Base-by-base conservation (phyloP, 1,140 invertebrate species). In the Cydia fagiglandana region DNA sequence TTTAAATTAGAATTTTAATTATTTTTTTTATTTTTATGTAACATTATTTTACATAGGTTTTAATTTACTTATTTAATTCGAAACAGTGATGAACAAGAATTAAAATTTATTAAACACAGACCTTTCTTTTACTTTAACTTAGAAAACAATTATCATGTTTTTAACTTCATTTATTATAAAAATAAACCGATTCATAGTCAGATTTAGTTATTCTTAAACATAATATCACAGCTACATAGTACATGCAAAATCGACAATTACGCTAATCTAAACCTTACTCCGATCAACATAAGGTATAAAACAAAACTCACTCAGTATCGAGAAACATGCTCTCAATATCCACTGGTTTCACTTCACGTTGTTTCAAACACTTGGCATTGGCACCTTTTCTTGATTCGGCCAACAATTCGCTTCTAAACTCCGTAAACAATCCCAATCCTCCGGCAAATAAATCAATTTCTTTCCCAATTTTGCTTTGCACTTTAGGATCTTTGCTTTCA, bases 401-500 rank as follows among this genome's bases (percentile, higher is more conserved):
- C 34, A 85, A 74, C 73, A 90, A 53, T 47, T 81, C 81, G 0
- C 83, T 79, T 76, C 82, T 84, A 68, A 90, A 87, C 6, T 89
- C 79, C 15, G 78, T 73, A 76, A 79, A 88, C 0, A 76, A 75
- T 0, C 73, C 73, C 5, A 81, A 7, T 2, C 88, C 88, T 4
- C 64, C 61, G 73, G 84, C 83, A 75, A 85, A 82, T 2, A 92
- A 45, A 79, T 91, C 83, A 20, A 89, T 86, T 78, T 88, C 77
- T 4, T 64, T 79, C 7, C 85, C 87, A 76, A 86, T 75, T 74
- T 86, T 86, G 45, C 45, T 78, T 61, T 68, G 70, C 20, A 84
- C 76, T 1, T 50, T 73, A 24, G 75, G 17, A 73, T 80, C 73
- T 75, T 83, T 81, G 74, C 78, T 85, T 28, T 83, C 75, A 76